Percentiles rank a stretch among this genome's conserved stretches.
phyloP scores from a whole-genome alignment of 2,113 vertebrate genomes.

The Cepphus grylle region DNA sequence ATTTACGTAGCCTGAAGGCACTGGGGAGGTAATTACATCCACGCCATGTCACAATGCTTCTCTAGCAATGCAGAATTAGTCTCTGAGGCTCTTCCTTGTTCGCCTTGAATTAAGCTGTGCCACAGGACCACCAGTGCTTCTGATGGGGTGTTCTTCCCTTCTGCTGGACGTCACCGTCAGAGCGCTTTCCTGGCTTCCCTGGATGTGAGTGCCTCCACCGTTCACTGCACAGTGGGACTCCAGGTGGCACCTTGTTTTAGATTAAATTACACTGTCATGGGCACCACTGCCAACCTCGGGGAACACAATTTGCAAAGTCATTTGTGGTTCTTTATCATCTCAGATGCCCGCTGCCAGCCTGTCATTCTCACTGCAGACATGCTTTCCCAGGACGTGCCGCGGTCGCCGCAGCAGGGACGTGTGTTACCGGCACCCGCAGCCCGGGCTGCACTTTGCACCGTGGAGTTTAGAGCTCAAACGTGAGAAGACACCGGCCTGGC shows the following conservation, averaged over 20 bases:
- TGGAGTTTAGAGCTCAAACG: fast-evolving
- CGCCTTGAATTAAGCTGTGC: not conserved
- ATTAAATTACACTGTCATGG: fast-evolving
- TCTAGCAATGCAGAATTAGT: not conserved
- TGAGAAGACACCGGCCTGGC: not conserved
- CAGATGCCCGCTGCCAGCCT: not conserved
- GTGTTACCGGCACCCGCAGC: fast-evolving
- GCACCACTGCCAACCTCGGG: not conserved
- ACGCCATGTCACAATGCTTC: not conserved
- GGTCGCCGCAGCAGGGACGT: not conserved
- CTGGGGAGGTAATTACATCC: not conserved
- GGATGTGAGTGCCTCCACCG: not conserved
- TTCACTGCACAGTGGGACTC: fast-evolving
- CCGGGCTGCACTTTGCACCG: not conserved
- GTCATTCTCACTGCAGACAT: not conserved
- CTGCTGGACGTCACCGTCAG: not conserved
- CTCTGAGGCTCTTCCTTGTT: not conserved
- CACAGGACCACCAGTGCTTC: not conserved
- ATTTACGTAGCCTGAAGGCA: not conserved
- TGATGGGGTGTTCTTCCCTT: not conserved
- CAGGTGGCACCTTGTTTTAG: not conserved
- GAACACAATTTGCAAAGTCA: not conserved
- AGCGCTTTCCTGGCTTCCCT: not conserved
- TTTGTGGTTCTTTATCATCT: not conserved
- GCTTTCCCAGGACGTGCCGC: not conserved